Percentiles rank a stretch among this genome's conserved stretches.
phyloP scores from a whole-genome alignment of 2,888 invertebrate genomes.

The Thymelicus lineola region DNA sequence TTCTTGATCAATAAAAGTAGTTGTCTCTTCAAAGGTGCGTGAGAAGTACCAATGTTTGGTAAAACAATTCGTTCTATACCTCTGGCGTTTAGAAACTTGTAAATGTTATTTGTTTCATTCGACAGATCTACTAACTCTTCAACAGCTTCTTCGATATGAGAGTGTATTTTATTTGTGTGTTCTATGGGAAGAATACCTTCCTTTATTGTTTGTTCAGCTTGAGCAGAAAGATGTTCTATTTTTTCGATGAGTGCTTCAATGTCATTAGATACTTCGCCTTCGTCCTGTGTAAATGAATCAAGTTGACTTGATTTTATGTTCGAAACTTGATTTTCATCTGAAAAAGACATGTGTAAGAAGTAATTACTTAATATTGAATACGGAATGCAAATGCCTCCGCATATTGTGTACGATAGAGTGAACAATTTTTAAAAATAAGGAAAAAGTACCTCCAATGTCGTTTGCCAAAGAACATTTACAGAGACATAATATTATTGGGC shows the following conservation, averaged over 20 bases:
- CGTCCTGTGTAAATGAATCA: background rate
- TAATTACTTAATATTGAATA: no score
- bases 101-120: conserved; percentile 52
- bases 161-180: conserved; percentile 49
- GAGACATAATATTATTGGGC: background rate
- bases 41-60: conserved; percentile 48
- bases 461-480: background rate
- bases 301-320: background rate
- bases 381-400: no score
- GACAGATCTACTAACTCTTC: conserved; percentile 54
- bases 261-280: conserved; percentile 29
- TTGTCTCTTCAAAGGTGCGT: conserved; percentile 53
- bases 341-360: background rate
- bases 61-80: conserved; percentile 61
- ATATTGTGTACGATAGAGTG: no score
- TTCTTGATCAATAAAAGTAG: conserved; percentile 57
- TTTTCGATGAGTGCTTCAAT: conserved; percentile 49
- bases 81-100: conserved; percentile 60
- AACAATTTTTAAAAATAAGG: no score
- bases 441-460: background rate
- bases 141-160: conserved; percentile 51
- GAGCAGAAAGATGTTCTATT: conserved; percentile 48
- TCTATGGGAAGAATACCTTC: conserved; percentile 46
- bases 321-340: background rate
- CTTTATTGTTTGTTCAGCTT: conserved; percentile 44